Percentiles rank a stretch among this genome's conserved stretches.
Conservation (phyloP, 1,140 invertebrate species). For the Tetraneura akinire region DNA sequence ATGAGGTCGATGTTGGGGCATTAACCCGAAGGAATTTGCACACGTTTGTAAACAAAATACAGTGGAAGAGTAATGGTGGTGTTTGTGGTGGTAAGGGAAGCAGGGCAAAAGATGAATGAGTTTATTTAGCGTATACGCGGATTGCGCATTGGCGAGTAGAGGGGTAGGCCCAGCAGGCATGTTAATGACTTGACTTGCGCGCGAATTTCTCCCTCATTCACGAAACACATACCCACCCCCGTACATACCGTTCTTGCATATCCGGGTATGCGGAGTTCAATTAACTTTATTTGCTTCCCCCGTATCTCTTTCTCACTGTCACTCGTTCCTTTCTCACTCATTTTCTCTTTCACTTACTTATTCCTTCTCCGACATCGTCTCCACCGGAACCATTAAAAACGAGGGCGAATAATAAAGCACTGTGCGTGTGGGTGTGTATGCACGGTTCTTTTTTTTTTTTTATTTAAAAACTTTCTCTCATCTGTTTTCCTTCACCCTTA, state of each 20-base stretch:
- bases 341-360: not conserved
- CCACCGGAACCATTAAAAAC: constrained; percentile 39
- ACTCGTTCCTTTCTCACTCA: too few species aligned
- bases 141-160: constrained; percentile 21
- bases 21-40: constrained; percentile 39
- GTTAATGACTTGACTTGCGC: constrained; percentile 51
- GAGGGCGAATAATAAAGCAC: constrained; percentile 47
- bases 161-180: constrained; percentile 33
- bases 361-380: constrained; percentile 9
- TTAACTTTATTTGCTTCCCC: constrained; percentile 48
- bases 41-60: constrained; percentile 42
- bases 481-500: constrained; percentile 38
- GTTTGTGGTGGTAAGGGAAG: not conserved
- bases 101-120: constrained; percentile 46
- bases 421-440: constrained; percentile 1
- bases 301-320: constrained; percentile 16
- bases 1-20: constrained; percentile 38
- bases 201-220: constrained; percentile 49
- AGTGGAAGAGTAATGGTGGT: not conserved
- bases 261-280: constrained; percentile 45
- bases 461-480: constrained; percentile 49
- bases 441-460: constrained; percentile 27
- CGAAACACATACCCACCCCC: constrained; percentile 14
- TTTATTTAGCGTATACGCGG: constrained; percentile 41
- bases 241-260: constrained; percentile 14